Evolutionary conservation across 2,888 invertebrate species (phyloP).

Genomic region (Clostera curtula): DNA sequence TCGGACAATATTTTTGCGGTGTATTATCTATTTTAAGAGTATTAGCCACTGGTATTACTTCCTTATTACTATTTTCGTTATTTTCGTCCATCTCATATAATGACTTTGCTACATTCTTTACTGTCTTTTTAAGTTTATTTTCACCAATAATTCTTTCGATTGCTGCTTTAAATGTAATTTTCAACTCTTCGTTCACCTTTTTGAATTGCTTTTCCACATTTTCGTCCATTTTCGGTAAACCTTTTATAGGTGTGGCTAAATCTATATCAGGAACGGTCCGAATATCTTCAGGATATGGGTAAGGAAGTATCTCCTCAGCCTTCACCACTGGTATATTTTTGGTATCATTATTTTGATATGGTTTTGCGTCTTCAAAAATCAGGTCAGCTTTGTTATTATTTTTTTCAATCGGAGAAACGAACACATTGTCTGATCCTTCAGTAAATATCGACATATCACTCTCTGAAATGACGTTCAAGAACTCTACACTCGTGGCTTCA

Average conservation of each 20-base stretch:
- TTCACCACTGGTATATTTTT: conserved; percentile 37
- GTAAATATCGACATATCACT: conserved; percentile 49
- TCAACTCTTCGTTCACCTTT: conserved; percentile 53
- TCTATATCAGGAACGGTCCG: conserved; percentile 21
- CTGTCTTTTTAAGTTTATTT: conserved; percentile 25
- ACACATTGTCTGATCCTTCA: conserved; percentile 54
- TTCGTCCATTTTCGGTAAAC: conserved; percentile 19
- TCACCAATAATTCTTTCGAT: conserved; percentile 48
- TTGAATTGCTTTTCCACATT: conserved; percentile 47
- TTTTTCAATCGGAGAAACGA: conserved; percentile 36
- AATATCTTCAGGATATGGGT: conserved; percentile 43
- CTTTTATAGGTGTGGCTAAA: conserved; percentile 17
- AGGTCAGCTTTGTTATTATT: conserved; percentile 28
- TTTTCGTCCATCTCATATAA: too few relatives aligned
- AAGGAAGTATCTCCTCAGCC: conserved; percentile 48
- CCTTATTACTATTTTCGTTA: too few relatives aligned
- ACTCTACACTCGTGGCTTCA: conserved; percentile 61
- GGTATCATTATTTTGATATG: conserved; percentile 11
- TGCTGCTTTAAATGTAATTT: conserved; percentile 53
- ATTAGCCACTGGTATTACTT: conserved; percentile 4
- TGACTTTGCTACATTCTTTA: too few relatives aligned
- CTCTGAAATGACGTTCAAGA: conserved; percentile 32
- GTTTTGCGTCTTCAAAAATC: conserved; percentile 16
- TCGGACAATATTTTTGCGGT: too few relatives aligned
- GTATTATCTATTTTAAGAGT: conserved; percentile 6